phyloP scores from a whole-genome alignment of 2,797 vertebrate genomes.

The Amblyopsis hoosieri region DNA sequence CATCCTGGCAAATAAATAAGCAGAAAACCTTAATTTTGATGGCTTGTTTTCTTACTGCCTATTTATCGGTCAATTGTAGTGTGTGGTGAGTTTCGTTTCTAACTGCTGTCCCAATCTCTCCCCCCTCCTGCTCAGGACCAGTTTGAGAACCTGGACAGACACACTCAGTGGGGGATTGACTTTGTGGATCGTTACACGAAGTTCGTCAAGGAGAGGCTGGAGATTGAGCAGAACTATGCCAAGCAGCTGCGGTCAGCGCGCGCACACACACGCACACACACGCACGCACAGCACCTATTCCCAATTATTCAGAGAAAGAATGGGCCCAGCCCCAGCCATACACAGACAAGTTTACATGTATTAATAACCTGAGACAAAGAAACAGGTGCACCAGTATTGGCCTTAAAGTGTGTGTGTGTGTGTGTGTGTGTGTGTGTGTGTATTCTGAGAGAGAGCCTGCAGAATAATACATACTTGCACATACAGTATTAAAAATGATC shows the following conservation, averaged over 20 bases:
- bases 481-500: slow-evolving; percentile 27
- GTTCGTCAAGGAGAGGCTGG: slow-evolving; percentile 98
- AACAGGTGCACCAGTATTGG: neutral
- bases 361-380: too few species aligned
- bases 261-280: neutral
- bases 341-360: too few species aligned
- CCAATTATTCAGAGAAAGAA: too few species aligned
- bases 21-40: too few species aligned
- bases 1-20: too few species aligned
- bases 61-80: neutral
- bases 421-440: slow-evolving; percentile 1
- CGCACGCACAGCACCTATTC: neutral
- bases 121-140: slow-evolving; percentile 84
- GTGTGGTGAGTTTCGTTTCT: neutral
- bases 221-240: slow-evolving; percentile 97
- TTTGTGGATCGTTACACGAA: slow-evolving; percentile 97
- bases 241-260: slow-evolving; percentile 90
- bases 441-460: slow-evolving; percentile 36
- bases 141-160: slow-evolving; percentile 98
- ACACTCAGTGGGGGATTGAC: slow-evolving; percentile 98
- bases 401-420: too few species aligned
- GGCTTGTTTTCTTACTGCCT: too few species aligned
- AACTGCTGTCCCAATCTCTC: neutral
- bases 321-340: too few species aligned
- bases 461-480: slow-evolving; percentile 26